Conservation (phyloP, 2,797 vertebrate genomes). For the Pogoniulus pusillus region DNA sequence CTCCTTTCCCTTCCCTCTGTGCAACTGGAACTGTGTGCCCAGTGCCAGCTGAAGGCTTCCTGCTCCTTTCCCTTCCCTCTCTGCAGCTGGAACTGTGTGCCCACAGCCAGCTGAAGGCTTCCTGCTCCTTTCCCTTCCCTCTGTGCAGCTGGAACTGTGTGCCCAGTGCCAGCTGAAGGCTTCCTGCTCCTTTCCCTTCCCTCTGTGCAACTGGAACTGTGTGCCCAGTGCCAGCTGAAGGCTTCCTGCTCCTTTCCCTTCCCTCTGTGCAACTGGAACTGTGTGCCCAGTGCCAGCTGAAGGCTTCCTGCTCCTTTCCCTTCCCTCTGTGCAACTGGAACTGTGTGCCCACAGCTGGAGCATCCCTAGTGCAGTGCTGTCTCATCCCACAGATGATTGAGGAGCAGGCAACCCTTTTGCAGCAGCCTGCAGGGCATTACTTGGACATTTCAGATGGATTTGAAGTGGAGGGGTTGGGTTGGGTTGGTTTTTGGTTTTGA, state of each 20-base stretch:
- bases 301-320: no score
- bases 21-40: constrained; percentile 18
- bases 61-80: background rate
- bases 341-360: no score
- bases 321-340: no score
- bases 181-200: background rate
- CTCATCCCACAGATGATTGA: constrained; percentile 31
- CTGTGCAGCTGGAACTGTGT: constrained; percentile 25
- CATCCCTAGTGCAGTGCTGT: constrained; percentile 6
- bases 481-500: background rate
- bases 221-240: no score
- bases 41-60: constrained; percentile 8
- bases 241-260: no score
- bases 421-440: constrained; percentile 54
- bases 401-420: constrained; percentile 31
- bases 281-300: no score
- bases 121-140: background rate
- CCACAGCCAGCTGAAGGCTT: constrained; percentile 10
- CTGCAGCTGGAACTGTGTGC: constrained; percentile 20
- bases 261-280: no score
- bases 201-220: constrained; percentile 24
- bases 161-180: background rate
- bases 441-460: constrained; percentile 28
- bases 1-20: background rate
- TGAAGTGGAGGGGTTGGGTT: background rate